A percentile compares a stretch with the other conserved stretches of the same genome.
Conservation (phyloP, 1,140 invertebrate species). For the Bombus difficillimus region DNA sequence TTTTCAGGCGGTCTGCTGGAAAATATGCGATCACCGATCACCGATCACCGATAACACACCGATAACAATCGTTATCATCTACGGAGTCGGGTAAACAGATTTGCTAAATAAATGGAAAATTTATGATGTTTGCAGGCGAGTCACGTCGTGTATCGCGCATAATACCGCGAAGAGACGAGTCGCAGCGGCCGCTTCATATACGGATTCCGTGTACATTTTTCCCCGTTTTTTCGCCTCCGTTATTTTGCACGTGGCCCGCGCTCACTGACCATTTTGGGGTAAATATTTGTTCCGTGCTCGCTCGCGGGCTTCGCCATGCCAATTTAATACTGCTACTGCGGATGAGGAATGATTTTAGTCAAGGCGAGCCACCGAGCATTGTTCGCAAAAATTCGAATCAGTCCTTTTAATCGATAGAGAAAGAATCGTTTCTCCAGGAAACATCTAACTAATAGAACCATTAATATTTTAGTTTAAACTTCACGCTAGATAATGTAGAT, state of each 20-base stretch:
- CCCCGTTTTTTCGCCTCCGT: conserved; percentile 63
- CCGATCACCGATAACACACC: conserved; percentile 19
- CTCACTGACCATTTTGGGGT: conserved; percentile 61
- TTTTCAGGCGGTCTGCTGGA: not conserved
- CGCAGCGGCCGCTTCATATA: conserved; percentile 58
- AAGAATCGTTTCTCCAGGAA: not conserved
- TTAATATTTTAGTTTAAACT: too few species aligned
- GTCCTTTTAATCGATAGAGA: too few species aligned
- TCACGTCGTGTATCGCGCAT: conserved; percentile 61
- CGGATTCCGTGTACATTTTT: conserved; percentile 62
- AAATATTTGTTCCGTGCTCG: conserved; percentile 67
- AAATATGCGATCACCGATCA: not conserved
- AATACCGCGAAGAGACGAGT: conserved; percentile 60
- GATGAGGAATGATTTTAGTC: conserved; percentile 61
- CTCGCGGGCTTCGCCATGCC: conserved; percentile 62
- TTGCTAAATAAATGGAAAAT: conserved; percentile 67
- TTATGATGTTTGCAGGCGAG: conserved; percentile 67
- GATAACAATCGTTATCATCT: conserved; percentile 53
- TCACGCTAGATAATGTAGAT: too few species aligned
- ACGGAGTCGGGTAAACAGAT: conserved; percentile 51
- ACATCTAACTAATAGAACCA: not conserved
- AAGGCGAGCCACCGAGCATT: conserved; percentile 15
- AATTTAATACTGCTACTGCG: conserved; percentile 69
- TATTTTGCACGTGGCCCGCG: conserved; percentile 61
- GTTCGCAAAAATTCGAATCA: conserved; percentile 27